Evolutionary conservation across 1,140 invertebrate genomes (phyloP).

Genomic region (Zaprionus taronus): DNA sequence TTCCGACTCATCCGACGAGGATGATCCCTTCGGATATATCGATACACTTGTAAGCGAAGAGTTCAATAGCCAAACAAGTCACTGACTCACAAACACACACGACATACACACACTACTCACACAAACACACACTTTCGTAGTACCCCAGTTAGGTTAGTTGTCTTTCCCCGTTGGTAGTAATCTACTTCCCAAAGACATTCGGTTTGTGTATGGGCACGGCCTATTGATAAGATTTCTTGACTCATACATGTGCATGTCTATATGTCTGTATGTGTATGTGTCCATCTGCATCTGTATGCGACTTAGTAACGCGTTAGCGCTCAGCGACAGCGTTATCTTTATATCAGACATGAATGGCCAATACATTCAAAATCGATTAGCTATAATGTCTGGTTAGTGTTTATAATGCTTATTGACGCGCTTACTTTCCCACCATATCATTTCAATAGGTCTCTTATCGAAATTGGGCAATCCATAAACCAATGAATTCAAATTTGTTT

Average conservation of each 20-base stretch:
- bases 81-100: background rate
- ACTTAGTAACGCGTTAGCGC: conserved; percentile 12
- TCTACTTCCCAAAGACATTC: conserved; percentile 21
- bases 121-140: background rate
- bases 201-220: background rate
- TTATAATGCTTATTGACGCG: conserved; percentile 5
- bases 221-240: conserved; percentile 40
- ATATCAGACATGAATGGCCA: conserved; percentile 39
- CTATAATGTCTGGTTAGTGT: conserved; percentile 33
- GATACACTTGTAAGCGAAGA: conserved; percentile 86
- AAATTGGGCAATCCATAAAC: background rate
- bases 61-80: background rate
- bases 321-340: conserved; percentile 39
- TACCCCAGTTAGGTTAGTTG: background rate
- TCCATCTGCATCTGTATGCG: background rate
- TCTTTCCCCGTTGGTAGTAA: conserved; percentile 18
- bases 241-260: background rate
- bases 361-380: conserved; percentile 22
- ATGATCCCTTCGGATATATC: conserved; percentile 86
- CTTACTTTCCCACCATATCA: conserved; percentile 25
- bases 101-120: too few relatives aligned
- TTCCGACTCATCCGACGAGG: conserved; percentile 84
- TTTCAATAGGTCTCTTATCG: conserved; percentile 18
- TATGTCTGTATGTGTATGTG: background rate
- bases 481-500: conserved; percentile 17